These are phyloP conservation scores for Butastur rufipennis DNA, from an alignment of 2,113 vertebrate genomes.

Conservation along the genomic window DNA sequence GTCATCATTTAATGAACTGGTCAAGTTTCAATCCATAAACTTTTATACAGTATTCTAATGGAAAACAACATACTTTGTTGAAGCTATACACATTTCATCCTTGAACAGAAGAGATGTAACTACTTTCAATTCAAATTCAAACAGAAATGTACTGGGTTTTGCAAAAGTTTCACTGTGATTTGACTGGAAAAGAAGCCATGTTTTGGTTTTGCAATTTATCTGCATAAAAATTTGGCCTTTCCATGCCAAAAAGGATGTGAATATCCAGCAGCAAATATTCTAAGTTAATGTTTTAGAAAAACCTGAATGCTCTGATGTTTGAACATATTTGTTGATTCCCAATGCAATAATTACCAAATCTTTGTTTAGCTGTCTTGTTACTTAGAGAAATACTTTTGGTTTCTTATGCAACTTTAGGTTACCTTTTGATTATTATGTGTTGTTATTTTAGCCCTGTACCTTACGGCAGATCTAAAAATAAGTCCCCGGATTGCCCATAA, in stretches of 20 bases:
- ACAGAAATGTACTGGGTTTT: not conserved
- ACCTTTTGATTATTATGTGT: not conserved
- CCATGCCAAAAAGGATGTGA: not conserved
- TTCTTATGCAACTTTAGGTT: not conserved
- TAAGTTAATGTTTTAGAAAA: not conserved
- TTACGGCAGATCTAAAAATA: not conserved
- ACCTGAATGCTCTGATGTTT: not conserved
- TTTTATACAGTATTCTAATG: not conserved
- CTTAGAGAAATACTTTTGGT: not conserved
- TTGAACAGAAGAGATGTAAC: not conserved
- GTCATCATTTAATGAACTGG: not conserved
- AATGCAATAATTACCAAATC: not conserved
- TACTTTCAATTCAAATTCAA: not conserved
- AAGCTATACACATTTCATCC: not conserved
- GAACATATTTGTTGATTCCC: not conserved
- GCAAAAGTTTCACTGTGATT: not conserved
- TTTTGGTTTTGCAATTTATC: not conserved
- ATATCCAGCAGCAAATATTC: not conserved
- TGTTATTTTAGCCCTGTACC: not conserved
- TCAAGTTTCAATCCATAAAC: not conserved
- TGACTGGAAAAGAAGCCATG: not conserved
- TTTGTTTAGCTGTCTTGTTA: not conserved
- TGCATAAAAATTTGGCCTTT: not conserved
- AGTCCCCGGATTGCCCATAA: not conserved
- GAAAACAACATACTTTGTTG: not conserved